Base-by-base conservation (phyloP, 1,140 invertebrate species). In the Pinna nobilis region DNA sequence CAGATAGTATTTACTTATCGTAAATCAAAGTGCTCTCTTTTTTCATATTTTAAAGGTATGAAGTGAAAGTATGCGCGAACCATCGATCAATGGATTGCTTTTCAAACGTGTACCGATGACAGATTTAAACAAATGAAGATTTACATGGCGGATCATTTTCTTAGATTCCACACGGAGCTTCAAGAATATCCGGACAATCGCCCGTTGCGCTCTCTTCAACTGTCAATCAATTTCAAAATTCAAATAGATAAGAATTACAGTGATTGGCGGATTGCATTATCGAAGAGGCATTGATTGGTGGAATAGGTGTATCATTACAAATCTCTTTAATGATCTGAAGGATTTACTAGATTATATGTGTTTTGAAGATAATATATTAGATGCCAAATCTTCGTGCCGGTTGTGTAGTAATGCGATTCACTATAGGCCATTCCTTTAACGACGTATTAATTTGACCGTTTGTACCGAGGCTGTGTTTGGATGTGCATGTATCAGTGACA, bases 311-410 rank as follows among this genome's bases (percentile, higher is more conserved):
- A n/a, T n/a, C n/a, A n/a, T n/a, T n/a, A n/a, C n/a, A 35, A 59
- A 59, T 59, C 55, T 33, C 30, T 59, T 35, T 59, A 59, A 59
- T 59, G 55, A 59, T 59, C 55, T 59, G 37, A 59, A 59, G 55
- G 55, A 59, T 59, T 30, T 59, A n/a, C 30, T 15, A 33, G 55
- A 59, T 59, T 59, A 59, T 18, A 20, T 6, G 30, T 30, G 20
- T 59, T 59, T 59, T 59, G 23, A 30, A 33, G 55, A 59, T 59
- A 33, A 59, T 59, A n/a, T 35, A 20, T 20, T 33, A 59, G 37
- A 59, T 59, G 20, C 55, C 55, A 59, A 33, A 35, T 30, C 37
- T 33, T 35, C 33, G 37, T 15, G n/a, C 37, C 37, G n/a, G 55
- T 59, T 35, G 55, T 59, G 37, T 59, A 59, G 55, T 59, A 15